Conservation (phyloP, 2,888 invertebrate species). For the Entomobrya proxima region DNA sequence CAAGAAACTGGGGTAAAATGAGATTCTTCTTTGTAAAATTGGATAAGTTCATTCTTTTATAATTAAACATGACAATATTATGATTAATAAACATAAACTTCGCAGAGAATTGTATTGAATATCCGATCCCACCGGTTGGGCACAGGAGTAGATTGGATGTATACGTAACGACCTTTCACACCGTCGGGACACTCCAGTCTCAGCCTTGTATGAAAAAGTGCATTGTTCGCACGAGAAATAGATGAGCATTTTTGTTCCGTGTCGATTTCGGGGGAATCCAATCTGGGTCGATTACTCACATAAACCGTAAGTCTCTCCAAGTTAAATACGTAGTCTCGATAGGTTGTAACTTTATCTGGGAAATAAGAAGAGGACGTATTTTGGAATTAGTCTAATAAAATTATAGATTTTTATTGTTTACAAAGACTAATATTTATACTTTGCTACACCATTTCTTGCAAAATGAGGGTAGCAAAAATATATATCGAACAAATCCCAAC, state of each 20-base stretch:
- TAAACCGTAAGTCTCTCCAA: constrained; percentile 79
- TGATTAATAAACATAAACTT: constrained; percentile 78
- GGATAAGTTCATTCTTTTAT: neutral
- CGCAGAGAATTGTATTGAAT: constrained; percentile 79
- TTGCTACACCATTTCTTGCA: too few relatives aligned
- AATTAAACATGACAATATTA: neutral
- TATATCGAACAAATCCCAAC: neutral
- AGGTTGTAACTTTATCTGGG: constrained; percentile 76
- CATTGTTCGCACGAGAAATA: constrained; percentile 79
- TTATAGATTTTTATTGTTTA: too few relatives aligned
- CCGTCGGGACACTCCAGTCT: constrained; percentile 78
- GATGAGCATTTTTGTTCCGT: constrained; percentile 77
- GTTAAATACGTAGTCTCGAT: constrained; percentile 78
- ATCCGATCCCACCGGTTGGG: constrained; percentile 78
- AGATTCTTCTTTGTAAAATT: neutral
- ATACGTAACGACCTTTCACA: constrained; percentile 78
- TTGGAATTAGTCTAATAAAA: neutral
- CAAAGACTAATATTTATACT: too few relatives aligned
- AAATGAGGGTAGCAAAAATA: too few relatives aligned
- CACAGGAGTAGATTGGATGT: constrained; percentile 79
- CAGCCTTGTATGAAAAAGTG: constrained; percentile 78
- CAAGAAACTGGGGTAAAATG: neutral
- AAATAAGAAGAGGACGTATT: constrained; percentile 7
- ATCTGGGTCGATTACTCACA: constrained; percentile 78
- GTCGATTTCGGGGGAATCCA: constrained; percentile 75